Evolutionary conservation across 2,797 vertebrate species (phyloP).

Genomic region (Squalus acanthias): DNA sequence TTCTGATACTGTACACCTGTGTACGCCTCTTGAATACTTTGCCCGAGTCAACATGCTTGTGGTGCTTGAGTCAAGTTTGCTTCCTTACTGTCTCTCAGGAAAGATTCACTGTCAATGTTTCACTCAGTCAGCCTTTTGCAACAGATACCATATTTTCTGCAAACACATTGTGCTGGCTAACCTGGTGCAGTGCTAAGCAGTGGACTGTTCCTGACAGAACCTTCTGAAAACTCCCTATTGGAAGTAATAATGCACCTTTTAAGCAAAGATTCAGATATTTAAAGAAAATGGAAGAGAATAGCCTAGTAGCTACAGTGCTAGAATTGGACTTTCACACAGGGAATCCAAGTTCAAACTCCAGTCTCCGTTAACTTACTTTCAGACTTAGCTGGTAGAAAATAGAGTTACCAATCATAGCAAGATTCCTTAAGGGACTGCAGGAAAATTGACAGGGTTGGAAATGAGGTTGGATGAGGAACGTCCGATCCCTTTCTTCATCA

Average conservation of each 20-base stretch:
- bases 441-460: background rate
- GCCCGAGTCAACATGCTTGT: too few species aligned
- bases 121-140: background rate
- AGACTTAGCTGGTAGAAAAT: background rate
- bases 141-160: background rate
- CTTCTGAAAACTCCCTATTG: background rate
- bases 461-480: background rate
- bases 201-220: background rate
- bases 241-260: background rate
- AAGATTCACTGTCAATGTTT: background rate
- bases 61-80: background rate
- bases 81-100: background rate
- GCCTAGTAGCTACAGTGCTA: background rate
- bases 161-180: background rate
- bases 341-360: background rate
- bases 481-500: background rate
- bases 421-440: background rate
- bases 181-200: background rate
- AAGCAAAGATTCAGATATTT: background rate
- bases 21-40: background rate
- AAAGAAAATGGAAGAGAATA: background rate
- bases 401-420: background rate
- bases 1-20: background rate
- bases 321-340: background rate
- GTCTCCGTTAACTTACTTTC: background rate